Conservation (phyloP, 2,113 vertebrate species). For the Ploceus nigricollis region DNA sequence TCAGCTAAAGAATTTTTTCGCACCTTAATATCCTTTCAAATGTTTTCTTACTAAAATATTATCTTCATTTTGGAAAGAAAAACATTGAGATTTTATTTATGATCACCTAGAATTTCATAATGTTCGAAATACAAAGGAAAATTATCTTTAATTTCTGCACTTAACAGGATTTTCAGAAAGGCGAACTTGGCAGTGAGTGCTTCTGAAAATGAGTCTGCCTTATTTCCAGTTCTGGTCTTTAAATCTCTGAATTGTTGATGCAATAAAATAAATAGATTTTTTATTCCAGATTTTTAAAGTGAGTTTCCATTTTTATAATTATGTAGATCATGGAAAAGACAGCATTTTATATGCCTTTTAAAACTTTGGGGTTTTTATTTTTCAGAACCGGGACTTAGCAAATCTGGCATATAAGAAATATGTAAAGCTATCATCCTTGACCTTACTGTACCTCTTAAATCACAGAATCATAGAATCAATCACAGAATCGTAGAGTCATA, state of each 20-base stretch:
- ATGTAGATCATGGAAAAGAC: not conserved
- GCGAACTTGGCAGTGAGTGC: not conserved
- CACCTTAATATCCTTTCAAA: not conserved
- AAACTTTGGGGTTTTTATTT: not conserved
- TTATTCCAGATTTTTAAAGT: not conserved
- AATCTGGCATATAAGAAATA: not conserved
- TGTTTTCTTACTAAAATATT: not conserved
- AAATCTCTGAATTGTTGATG: not conserved
- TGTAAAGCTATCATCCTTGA: not conserved
- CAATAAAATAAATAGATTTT: not conserved
- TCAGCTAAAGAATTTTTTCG: not conserved
- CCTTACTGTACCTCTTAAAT: not conserved
- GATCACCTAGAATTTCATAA: not conserved
- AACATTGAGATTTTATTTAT: not conserved
- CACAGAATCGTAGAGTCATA: not conserved
- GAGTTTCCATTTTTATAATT: not conserved
- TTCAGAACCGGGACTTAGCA: not conserved
- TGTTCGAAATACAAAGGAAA: not conserved
- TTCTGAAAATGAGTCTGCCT: not conserved
- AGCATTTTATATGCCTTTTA: not conserved
- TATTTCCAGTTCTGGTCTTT: not conserved
- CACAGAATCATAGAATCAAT: not conserved
- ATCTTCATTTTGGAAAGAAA: not conserved
- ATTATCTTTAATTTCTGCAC: not conserved
- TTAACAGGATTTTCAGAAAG: not conserved